Conservation (phyloP, 53 echinoderm and acorn worm genomes). For the Holothuria scabra region DNA sequence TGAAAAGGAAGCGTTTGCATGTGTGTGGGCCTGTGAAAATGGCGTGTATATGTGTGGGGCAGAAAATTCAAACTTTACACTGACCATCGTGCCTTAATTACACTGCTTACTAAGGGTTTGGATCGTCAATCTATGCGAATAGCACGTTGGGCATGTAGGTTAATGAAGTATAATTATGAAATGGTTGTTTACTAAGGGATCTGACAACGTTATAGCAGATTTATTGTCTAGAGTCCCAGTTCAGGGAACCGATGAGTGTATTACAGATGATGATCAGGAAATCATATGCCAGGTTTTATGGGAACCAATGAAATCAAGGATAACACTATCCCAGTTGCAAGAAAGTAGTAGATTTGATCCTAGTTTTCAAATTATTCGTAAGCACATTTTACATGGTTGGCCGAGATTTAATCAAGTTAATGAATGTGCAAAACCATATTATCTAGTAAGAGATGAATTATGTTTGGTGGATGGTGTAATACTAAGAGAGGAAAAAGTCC, state of each 20-base stretch:
- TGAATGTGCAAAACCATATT: slow-evolving; percentile 26
- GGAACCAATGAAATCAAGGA: too few relatives aligned
- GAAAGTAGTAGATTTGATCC: too few relatives aligned
- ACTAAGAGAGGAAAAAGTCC: slow-evolving; percentile 50
- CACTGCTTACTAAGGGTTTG: background rate
- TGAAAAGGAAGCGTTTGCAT: slow-evolving; percentile 18
- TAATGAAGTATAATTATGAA: slow-evolving; percentile 56
- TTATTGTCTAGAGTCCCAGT: background rate
- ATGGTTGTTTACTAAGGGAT: slow-evolving; percentile 54
- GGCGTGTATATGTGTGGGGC: slow-evolving; percentile 23
- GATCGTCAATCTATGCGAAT: too few relatives aligned
- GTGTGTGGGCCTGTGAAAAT: slow-evolving; percentile 26
- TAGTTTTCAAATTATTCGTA: too few relatives aligned
- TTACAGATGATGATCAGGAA: too few relatives aligned
- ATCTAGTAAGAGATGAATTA: too few relatives aligned
- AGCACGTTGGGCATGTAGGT: too few relatives aligned
- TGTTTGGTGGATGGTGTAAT: slow-evolving; percentile 30
- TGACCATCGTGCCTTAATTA: background rate
- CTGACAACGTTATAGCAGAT: slow-evolving; percentile 48
- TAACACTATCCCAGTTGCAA: too few relatives aligned
- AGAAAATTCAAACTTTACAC: background rate
- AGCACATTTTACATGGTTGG: too few relatives aligned
- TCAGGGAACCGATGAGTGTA: too few relatives aligned
- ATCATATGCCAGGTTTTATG: too few relatives aligned
- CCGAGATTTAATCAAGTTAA: too few relatives aligned